phyloP scores from a whole-genome alignment of 1,140 invertebrate genomes.

The Lepidotrigona ventralis region DNA sequence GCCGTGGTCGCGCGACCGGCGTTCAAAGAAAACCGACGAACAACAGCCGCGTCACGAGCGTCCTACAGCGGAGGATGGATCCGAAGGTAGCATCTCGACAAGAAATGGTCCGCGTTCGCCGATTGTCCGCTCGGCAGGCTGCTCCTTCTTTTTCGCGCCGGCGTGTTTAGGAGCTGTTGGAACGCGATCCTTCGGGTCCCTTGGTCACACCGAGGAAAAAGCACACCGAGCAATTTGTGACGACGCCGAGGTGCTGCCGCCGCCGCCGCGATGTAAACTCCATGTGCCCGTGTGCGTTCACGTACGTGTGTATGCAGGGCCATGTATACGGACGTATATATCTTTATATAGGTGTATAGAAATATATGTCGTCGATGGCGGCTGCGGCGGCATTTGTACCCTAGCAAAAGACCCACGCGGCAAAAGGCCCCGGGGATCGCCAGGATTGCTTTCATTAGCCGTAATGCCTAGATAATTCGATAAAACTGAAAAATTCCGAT shows the following conservation, averaged over 20 bases:
- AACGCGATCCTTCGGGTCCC: slow-evolving; percentile 60
- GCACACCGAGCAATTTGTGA: slow-evolving; percentile 68
- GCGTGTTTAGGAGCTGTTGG: slow-evolving; percentile 70
- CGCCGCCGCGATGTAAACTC: slow-evolving; percentile 48
- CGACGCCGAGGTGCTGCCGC: slow-evolving; percentile 63
- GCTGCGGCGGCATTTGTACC: slow-evolving; percentile 47
- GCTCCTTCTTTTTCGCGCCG: slow-evolving; percentile 53
- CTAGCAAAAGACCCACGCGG: slow-evolving; percentile 40
- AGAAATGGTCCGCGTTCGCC: slow-evolving; percentile 42
- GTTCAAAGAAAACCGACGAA: slow-evolving; percentile 47
- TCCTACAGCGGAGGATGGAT: not conserved
- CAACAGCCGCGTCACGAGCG: not conserved
- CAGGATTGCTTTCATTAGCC: slow-evolving; percentile 70
- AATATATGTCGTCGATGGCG: slow-evolving; percentile 34
- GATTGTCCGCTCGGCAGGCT: slow-evolving; percentile 27
- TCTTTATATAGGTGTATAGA: slow-evolving; percentile 53
- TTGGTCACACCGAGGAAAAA: slow-evolving; percentile 63
- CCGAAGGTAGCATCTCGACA: slow-evolving; percentile 5
- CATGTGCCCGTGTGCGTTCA: slow-evolving; percentile 32
- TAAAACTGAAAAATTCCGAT: slow-evolving; percentile 74
- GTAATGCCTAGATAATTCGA: slow-evolving; percentile 73
- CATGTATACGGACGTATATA: slow-evolving; percentile 47
- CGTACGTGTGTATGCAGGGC: slow-evolving; percentile 44
- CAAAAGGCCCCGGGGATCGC: slow-evolving; percentile 28
- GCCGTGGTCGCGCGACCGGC: not conserved